Percentiles rank a stretch among this genome's conserved stretches.
Evolutionary conservation across 2,888 invertebrate species (phyloP).

Genomic region (Amorpha juglandis): DNA sequence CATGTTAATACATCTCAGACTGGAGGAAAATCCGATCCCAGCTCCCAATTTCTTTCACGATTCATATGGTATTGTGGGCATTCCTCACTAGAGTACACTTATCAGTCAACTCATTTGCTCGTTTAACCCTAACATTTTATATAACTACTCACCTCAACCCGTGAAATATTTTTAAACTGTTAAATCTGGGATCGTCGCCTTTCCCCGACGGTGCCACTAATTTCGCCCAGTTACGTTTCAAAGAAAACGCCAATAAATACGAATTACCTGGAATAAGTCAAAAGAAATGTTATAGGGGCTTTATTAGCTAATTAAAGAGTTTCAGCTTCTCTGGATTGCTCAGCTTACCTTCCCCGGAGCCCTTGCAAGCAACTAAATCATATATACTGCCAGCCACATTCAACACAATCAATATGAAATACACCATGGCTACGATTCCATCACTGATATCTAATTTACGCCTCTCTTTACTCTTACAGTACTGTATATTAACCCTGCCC

Average conservation of each 20-base stretch:
- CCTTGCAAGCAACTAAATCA: slow-evolving; percentile 46
- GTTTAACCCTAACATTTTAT: too few species aligned
- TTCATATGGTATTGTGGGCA: too few species aligned
- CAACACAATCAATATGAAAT: slow-evolving; percentile 56
- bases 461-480: slow-evolving; percentile 60
- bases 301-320: too few species aligned
- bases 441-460: not conserved
- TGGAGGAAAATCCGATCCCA: too few species aligned
- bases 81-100: too few species aligned
- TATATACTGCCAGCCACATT: slow-evolving; percentile 68
- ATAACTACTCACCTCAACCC: slow-evolving; percentile 61
- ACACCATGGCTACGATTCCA: slow-evolving; percentile 53
- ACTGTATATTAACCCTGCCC: slow-evolving; percentile 54
- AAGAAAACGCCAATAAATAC: slow-evolving; percentile 67
- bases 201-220: slow-evolving; percentile 57
- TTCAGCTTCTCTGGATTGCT: too few species aligned
- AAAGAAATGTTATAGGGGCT: too few species aligned
- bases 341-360: slow-evolving; percentile 9
- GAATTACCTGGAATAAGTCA: slow-evolving; percentile 58
- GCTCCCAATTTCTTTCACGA: too few species aligned
- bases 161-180: slow-evolving; percentile 67
- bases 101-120: too few species aligned
- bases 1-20: not conserved
- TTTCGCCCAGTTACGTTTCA: slow-evolving; percentile 66
- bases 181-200: slow-evolving; percentile 60